These are phyloP conservation scores for Siniperca undulata DNA, from an alignment of 2,797 vertebrate genomes.

Conservation along the genomic window DNA sequence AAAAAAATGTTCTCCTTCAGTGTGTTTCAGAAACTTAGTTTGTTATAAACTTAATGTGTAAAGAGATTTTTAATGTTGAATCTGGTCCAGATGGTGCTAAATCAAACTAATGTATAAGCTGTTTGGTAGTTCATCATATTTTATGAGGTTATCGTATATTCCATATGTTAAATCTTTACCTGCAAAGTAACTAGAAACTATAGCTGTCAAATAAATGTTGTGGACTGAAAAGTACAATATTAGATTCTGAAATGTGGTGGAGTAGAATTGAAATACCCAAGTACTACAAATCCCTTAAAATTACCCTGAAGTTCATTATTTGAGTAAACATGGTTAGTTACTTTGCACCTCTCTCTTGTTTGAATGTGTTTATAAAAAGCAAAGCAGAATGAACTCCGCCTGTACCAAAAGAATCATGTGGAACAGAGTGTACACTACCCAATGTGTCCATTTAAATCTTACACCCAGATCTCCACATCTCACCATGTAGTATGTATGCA, in stretches of 20 bases:
- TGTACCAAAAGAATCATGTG: constrained; percentile 52
- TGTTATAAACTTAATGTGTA: not conserved
- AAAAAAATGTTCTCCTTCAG: not conserved
- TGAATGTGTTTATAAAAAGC: constrained; percentile 50
- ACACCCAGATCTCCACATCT: constrained; percentile 50
- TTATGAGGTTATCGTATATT: not conserved
- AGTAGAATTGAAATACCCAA: not conserved
- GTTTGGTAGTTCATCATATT: not conserved
- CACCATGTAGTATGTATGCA: constrained; percentile 46
- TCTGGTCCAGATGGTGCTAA: not conserved
- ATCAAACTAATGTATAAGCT: not conserved
- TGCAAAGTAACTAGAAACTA: not conserved
- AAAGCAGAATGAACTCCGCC: constrained; percentile 38
- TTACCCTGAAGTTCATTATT: not conserved
- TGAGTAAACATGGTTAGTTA: constrained; percentile 3
- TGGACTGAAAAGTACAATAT: not conserved
- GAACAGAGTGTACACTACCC: constrained; percentile 53
- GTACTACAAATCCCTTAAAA: not conserved
- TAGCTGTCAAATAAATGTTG: not conserved
- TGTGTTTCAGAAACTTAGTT: not conserved
- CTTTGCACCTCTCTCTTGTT: constrained; percentile 35
- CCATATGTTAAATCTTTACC: not conserved
- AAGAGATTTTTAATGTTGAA: not conserved
- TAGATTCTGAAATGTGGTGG: not conserved
- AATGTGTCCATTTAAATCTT: constrained; percentile 59